phyloP scores from a whole-genome alignment of 2,888 invertebrate species.

The Stenoptilia bipunctidactyla region DNA sequence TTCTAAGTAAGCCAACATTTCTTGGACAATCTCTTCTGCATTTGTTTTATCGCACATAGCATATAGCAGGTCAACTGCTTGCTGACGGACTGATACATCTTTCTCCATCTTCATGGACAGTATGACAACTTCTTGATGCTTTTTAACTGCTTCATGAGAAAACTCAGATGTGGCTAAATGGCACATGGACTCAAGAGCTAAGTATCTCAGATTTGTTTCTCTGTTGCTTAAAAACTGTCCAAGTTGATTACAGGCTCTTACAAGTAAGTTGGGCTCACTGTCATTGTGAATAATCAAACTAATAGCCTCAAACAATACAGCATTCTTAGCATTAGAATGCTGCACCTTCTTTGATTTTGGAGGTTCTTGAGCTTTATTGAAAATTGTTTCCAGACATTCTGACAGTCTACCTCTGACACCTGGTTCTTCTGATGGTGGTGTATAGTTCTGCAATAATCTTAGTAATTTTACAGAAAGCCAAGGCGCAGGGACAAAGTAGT shows the following conservation, averaged over 20 bases:
- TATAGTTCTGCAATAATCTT: conserved; percentile 96
- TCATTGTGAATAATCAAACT: conserved; percentile 99
- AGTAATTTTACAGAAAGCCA: conserved; percentile 99
- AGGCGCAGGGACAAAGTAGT: conserved; percentile 99
- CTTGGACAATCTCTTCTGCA: conserved; percentile 99
- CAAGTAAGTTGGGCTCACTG: conserved; percentile 95
- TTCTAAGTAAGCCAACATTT: conserved; percentile 99
- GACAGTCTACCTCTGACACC: conserved; percentile 95
- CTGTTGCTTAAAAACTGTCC: conserved; percentile 98
- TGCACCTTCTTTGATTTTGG: conserved; percentile 99
- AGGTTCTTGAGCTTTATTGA: conserved; percentile 99
- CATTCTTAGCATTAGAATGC: conserved; percentile 99
- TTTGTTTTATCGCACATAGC: conserved; percentile 99
- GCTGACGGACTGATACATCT: conserved; percentile 97
- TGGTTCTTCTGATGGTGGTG: conserved; percentile 95
- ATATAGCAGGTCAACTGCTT: conserved; percentile 97
- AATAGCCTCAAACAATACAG: conserved; percentile 99
- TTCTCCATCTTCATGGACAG: conserved; percentile 99
- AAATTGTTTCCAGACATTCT: conserved; percentile 97
- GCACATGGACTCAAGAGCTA: conserved; percentile 99
- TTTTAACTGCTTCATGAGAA: conserved; percentile 99
- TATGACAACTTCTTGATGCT: conserved; percentile 99
- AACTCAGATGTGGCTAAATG: conserved; percentile 98
- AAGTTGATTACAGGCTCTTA: conserved; percentile 98
- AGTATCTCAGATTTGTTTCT: conserved; percentile 97